Evolutionary conservation across 2,888 invertebrate genomes (phyloP), one percentile per base, ranked within the genome.

Genomic region (Agrilus cyanescens): DNA sequence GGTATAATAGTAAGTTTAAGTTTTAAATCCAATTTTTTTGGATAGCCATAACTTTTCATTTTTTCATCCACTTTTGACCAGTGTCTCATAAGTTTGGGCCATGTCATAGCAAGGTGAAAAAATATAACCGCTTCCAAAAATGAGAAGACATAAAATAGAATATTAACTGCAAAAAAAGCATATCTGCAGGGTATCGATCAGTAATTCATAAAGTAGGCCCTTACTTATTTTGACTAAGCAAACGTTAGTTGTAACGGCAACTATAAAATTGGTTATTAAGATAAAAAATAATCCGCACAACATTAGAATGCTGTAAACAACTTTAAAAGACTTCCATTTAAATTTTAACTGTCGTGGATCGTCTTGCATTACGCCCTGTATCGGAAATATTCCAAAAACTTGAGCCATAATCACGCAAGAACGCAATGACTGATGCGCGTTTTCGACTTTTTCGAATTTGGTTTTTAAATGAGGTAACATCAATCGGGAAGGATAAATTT

Each of bases 101-200:
- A 73, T 18, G 62, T 54, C 41, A 53, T 61, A 0, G 71, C 69
- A 36, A 73, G 52, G 42, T 62, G 68, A 50, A 76, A 63, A 25
- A 74, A 75, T 1, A 76, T 51, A 2, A 74, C 36, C 2, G 71
- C 57, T 0, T 75, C 72, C 1, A 74, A 46, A 1, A 74, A 51
- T 0, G 70, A 69, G 38, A 74, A 73, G 1, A 66, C 68, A 46
- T 74, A 76, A 58, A 80, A 80, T 47, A 77, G 62, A 3, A 70
- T 52, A 45, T 61, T 62, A 3, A 62, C 69, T 67, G 49, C 8
- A 53, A 50, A 47, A 4, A 2, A 20, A 25, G 20, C 7, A 20
- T 20, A 2, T 20, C 2, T 2, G 10, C 4, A 25, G 4, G 10
- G 25, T 25, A 2, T 25, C 10, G 25, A 10, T 25, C 25, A 2